These are phyloP conservation scores for Zhuqinia jingwanae DNA, from an alignment of 2,888 invertebrate genomes.

Conservation along the genomic window DNA sequence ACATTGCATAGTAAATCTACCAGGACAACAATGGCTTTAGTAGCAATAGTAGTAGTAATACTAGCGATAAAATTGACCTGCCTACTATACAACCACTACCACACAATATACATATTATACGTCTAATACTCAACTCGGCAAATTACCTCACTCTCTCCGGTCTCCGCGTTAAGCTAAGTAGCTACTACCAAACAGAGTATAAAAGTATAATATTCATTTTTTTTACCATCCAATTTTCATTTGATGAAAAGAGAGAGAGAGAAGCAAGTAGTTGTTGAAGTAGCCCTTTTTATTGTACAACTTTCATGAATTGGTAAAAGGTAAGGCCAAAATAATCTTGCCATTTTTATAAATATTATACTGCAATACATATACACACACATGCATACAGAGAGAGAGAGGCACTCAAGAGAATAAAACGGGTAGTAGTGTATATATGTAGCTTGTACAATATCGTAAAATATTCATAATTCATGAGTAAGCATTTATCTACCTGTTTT, in stretches of 20 bases:
- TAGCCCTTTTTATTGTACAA: slow-evolving; percentile 34
- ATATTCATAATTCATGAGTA: slow-evolving; percentile 53
- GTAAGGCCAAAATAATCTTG: slow-evolving; percentile 44
- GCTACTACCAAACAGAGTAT: too few species aligned
- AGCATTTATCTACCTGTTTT: background rate
- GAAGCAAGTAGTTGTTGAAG: slow-evolving; percentile 40
- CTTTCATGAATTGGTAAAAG: slow-evolving; percentile 36
- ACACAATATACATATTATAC: background rate
- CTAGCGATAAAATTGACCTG: background rate
- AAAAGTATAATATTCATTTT: background rate
- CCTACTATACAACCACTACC: too few species aligned
- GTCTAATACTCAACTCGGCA: background rate
- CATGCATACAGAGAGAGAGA: too few species aligned
- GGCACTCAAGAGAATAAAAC: slow-evolving; percentile 39
- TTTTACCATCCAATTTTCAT: slow-evolving; percentile 50
- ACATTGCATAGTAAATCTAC: too few species aligned
- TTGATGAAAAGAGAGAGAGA: too few species aligned
- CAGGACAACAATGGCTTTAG: too few species aligned
- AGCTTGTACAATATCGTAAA: slow-evolving; percentile 30
- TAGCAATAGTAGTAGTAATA: too few species aligned
- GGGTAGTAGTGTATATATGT: too few species aligned
- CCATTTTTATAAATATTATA: slow-evolving; percentile 46
- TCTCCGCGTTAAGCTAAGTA: too few species aligned
- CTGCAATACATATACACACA: too few species aligned
- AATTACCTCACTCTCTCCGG: slow-evolving; percentile 6